A percentile compares a stretch with the other conserved stretches of the same genome.
These are phyloP conservation scores for Silurus asotus DNA, from an alignment of 2,113 vertebrate genomes.

Conservation along the genomic window DNA sequence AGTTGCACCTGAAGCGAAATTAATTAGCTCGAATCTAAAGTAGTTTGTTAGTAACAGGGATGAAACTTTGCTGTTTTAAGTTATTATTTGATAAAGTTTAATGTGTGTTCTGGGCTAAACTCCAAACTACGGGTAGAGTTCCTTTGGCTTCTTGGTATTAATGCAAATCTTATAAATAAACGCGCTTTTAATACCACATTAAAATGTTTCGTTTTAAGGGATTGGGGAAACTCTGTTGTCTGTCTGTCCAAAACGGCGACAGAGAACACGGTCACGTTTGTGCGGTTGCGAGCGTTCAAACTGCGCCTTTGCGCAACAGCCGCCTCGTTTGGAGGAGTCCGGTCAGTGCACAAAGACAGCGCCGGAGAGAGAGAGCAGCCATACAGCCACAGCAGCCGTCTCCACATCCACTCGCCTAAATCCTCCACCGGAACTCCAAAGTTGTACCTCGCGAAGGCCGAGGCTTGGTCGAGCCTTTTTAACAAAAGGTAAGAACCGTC, in stretches of 20 bases:
- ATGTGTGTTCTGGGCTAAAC: neutral
- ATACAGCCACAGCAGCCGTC: conserved; percentile 68
- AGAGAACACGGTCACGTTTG: conserved; percentile 43
- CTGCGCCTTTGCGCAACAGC: conserved; percentile 81
- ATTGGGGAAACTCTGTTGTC: neutral
- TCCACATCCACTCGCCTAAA: conserved; percentile 52
- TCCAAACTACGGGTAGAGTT: conserved; percentile 19
- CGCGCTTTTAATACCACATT: neutral
- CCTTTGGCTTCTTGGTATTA: neutral
- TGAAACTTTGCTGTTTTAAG: neutral
- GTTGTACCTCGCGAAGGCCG: conserved; percentile 45
- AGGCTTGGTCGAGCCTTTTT: conserved; percentile 20
- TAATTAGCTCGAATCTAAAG: neutral
- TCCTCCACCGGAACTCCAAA: conserved; percentile 47
- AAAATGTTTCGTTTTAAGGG: neutral
- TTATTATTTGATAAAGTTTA: neutral
- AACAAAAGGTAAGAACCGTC: conserved; percentile 67
- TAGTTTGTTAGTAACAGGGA: neutral
- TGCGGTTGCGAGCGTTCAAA: conserved; percentile 54
- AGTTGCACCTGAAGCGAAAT: no score
- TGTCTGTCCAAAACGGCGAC: neutral
- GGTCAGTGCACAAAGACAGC: conserved; percentile 78
- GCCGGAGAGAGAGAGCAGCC: conserved; percentile 63
- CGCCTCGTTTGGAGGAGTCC: conserved; percentile 69
- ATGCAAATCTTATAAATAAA: neutral